Base-by-base conservation (phyloP, 1,140 invertebrate species). In the Ephestia elutella region DNA sequence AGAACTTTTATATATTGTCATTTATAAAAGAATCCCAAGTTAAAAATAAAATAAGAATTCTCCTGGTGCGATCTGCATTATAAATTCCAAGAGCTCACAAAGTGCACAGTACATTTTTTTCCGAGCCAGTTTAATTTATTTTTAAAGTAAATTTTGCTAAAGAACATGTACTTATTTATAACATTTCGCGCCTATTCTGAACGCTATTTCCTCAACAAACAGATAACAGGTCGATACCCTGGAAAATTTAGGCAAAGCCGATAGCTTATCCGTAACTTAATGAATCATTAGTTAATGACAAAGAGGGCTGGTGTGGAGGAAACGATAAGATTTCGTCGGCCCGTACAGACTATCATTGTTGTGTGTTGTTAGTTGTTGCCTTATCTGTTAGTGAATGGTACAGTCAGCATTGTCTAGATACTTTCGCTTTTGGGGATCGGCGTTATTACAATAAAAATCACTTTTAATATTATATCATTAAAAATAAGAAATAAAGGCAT, bases 201-300 rank as follows among this genome's bases (percentile, higher is more conserved):
- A 13, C 8, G 32, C 13, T 11, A 13, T 15, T 15, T 44, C 13
- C 38, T 44, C 2, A 4, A 4, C 2, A 44, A 17, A 44, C 7
- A 44, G 38, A 44, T 44, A 44, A 44, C 13, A 44, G 38, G 38
- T 44, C 38, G 38, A 44, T 44, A 44, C 13, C 5, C 38, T 44
- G 38, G n/a, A 15, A 44, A 44, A 44, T 44, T 44, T 44, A 44
- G n/a, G 38, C n/a, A 44, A 44, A 44, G 5, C 3, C 38, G 38
- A 44, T 44, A 44, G 38, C 38, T 44, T 44, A 44, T 44, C 38
- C 38, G n/a, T 44, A 9, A 65, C 56, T 57, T 74, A 75, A 82
- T 78, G 75, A 82, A 68, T 82, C 79, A 78, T 73, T 75, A 65
- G 60, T 57, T 78, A 80, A 78, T 80, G 71, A 74, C 51, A 19